Conservation (phyloP, 2,888 invertebrate genomes). For the Platycheirus rosarum region DNA sequence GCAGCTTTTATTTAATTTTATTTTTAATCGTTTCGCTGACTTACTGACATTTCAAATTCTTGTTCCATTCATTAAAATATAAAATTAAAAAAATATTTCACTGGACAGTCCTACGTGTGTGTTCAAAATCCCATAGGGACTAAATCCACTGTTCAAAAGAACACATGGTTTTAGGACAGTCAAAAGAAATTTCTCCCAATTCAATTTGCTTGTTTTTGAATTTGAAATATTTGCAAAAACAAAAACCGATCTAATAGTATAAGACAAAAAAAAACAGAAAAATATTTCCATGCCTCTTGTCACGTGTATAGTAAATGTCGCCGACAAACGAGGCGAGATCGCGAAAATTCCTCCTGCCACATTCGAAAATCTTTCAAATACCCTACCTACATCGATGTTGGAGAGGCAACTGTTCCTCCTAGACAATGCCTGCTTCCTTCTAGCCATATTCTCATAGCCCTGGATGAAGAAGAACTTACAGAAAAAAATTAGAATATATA, state of each 20-base stretch:
- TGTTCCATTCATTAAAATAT: too few species aligned
- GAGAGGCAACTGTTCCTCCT: slow-evolving; percentile 4
- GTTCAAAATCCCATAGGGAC: too few species aligned
- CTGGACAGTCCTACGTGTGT: too few species aligned
- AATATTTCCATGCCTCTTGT: slow-evolving; percentile 55
- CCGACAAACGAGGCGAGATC: slow-evolving; percentile 65
- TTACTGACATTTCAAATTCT: too few species aligned
- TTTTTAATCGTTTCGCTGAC: too few species aligned
- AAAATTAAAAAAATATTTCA: too few species aligned
- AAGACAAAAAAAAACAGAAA: not conserved
- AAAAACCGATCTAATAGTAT: too few species aligned
- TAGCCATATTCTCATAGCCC: not conserved
- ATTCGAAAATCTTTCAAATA: slow-evolving; percentile 71
- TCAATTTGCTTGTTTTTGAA: slow-evolving; percentile 2
- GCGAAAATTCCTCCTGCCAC: slow-evolving; percentile 66
- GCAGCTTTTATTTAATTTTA: too few species aligned
- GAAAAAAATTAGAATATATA: slow-evolving; percentile 68
- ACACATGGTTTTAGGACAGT: too few species aligned
- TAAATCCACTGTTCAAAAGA: too few species aligned
- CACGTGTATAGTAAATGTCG: slow-evolving; percentile 50
- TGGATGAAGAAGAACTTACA: slow-evolving; percentile 35
- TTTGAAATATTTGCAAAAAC: slow-evolving; percentile 9
- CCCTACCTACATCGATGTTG: slow-evolving; percentile 66
- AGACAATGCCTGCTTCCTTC: slow-evolving; percentile 7
- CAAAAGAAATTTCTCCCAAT: not conserved